Conservation (phyloP, 2,113 vertebrate genomes). For the Thamnaconus septentrionalis region DNA sequence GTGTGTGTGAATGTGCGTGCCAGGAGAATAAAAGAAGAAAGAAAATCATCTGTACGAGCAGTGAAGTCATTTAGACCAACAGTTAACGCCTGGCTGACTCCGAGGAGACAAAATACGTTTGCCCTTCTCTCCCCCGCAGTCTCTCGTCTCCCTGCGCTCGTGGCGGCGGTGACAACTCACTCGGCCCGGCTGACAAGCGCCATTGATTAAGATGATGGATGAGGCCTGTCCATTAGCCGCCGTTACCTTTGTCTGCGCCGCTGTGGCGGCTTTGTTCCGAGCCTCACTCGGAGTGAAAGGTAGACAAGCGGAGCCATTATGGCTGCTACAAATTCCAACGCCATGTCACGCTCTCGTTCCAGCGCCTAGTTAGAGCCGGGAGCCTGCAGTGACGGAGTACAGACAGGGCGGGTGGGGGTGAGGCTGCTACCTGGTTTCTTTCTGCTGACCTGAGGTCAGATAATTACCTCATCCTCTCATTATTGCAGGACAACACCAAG, state of each 20-base stretch:
- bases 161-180: slow-evolving; percentile 66
- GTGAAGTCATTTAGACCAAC: slow-evolving; percentile 5
- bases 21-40: too few relatives aligned
- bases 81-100: slow-evolving; percentile 36
- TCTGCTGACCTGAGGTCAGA: too few relatives aligned
- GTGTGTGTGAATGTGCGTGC: too few relatives aligned
- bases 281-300: slow-evolving; percentile 70
- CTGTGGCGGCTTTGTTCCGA: slow-evolving; percentile 70
- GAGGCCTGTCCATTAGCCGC: slow-evolving; percentile 75
- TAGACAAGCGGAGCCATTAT: slow-evolving; percentile 74
- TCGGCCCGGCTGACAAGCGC: slow-evolving; percentile 64
- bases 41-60: too few relatives aligned
- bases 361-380: slow-evolving; percentile 1
- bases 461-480: too few relatives aligned
- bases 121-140: slow-evolving; percentile 32
- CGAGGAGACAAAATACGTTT: slow-evolving; percentile 41
- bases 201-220: slow-evolving; percentile 75
- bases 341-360: slow-evolving; percentile 44
- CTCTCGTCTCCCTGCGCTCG: slow-evolving; percentile 44
- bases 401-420: too few relatives aligned
- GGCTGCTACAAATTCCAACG: slow-evolving; percentile 38
- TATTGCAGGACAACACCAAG: too few relatives aligned
- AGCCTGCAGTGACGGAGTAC: too few relatives aligned
- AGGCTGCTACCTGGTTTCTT: too few relatives aligned
- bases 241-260: slow-evolving; percentile 72